Percentiles rank a stretch among this genome's conserved stretches.
These are phyloP conservation scores for Malacosoma neustria DNA, from an alignment of 2,888 invertebrate genomes.

Conservation along the genomic window DNA sequence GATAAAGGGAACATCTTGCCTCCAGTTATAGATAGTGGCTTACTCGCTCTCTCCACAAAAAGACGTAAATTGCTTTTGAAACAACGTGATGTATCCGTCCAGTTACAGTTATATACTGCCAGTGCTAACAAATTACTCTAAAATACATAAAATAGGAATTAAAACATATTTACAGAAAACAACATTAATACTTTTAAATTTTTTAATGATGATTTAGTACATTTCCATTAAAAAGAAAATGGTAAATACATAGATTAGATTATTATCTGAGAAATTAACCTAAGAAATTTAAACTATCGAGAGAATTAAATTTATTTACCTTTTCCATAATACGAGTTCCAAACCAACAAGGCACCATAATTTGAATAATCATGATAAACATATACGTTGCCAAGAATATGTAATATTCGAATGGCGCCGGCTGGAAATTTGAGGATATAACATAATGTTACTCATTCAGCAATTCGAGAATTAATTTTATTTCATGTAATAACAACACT, in stretches of 20 bases:
- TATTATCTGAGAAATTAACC: too few relatives aligned
- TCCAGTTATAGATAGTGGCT: constrained; percentile 39
- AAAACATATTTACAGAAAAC: background rate
- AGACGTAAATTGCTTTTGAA: constrained; percentile 45
- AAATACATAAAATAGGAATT: constrained; percentile 6
- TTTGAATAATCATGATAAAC: constrained; percentile 35
- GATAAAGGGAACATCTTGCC: constrained; percentile 50
- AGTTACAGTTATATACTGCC: constrained; percentile 42
- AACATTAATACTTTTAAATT: background rate
- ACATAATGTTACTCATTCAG: too few relatives aligned
- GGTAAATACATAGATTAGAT: too few relatives aligned
- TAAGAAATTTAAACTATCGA: too few relatives aligned
- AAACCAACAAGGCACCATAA: constrained; percentile 47
- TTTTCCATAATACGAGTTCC: constrained; percentile 40
- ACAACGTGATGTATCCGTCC: constrained; percentile 32
- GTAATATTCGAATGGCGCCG: constrained; percentile 32
- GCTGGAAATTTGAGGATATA: too few relatives aligned
- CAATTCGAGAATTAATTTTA: too few relatives aligned
- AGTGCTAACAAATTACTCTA: constrained; percentile 38
- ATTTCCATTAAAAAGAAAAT: too few relatives aligned
- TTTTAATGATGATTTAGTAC: background rate
- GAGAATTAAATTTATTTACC: constrained; percentile 18
- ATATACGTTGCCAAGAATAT: constrained; percentile 41
- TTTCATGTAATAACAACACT: too few relatives aligned
- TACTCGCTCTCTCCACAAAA: constrained; percentile 39